Percentiles rank a stretch among this genome's conserved stretches.
These are phyloP conservation scores for Temnopleurus reevesii DNA, from an alignment of 53 echinoderm and acorn worm species.

Conservation along the genomic window DNA sequence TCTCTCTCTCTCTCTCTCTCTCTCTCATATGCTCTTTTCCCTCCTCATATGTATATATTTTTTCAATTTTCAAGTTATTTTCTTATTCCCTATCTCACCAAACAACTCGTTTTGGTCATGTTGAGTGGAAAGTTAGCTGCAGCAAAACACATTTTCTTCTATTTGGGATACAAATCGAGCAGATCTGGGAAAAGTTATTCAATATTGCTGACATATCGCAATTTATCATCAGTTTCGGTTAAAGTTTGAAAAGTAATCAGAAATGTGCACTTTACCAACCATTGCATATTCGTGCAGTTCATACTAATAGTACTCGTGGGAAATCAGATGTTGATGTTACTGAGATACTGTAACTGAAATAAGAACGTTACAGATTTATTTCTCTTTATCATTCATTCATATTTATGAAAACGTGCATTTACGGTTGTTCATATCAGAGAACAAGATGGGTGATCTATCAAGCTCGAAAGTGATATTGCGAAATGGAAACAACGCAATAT, in stretches of 20 bases:
- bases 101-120: background rate
- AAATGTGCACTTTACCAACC: background rate
- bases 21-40: background rate
- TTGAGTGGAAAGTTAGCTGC: background rate
- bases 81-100: no score
- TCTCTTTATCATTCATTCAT: no score
- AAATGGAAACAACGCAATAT: no score
- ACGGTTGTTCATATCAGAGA: no score
- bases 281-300: background rate
- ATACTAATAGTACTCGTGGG: background rate
- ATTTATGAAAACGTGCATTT: no score
- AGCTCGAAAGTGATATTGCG: no score
- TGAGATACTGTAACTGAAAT: no score
- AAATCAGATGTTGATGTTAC: background rate
- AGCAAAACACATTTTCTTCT: background rate
- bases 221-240: background rate
- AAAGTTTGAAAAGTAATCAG: slow-evolving; percentile 20
- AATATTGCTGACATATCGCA: background rate
- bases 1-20: background rate
- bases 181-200: background rate
- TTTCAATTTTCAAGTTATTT: no score
- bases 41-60: no score
- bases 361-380: no score
- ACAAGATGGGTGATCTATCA: no score
- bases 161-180: background rate